A percentile compares a stretch with the other conserved stretches of the same genome.
Conservation (phyloP, 2,888 invertebrate species). For the Stenodema calcarata region DNA sequence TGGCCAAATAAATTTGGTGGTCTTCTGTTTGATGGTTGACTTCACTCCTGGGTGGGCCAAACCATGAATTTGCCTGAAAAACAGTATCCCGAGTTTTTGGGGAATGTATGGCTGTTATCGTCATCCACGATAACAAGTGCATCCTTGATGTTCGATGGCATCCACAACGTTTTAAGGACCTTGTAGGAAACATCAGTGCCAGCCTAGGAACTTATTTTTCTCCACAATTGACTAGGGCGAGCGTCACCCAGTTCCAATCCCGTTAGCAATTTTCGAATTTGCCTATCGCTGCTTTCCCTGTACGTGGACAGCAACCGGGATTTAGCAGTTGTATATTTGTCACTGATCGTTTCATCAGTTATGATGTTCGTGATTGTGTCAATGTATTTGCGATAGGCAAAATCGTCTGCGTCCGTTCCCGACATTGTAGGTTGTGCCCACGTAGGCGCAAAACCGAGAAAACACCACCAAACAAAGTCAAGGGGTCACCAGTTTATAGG, state of each 20-base stretch:
- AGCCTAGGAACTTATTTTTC: conserved; percentile 4
- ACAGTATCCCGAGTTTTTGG: too few relatives aligned
- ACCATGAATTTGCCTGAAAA: too few relatives aligned
- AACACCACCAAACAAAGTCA: too few relatives aligned
- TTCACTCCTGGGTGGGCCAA: too few relatives aligned
- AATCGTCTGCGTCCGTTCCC: neutral
- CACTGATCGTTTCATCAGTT: neutral
- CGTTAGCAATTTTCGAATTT: conserved; percentile 13
- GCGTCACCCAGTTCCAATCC: conserved; percentile 21
- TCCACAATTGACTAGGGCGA: conserved; percentile 26
- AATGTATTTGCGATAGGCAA: conserved; percentile 18
- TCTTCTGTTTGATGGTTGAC: too few relatives aligned
- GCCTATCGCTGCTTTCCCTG: conserved; percentile 15
- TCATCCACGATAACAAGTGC: neutral
- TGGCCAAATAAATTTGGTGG: too few relatives aligned
- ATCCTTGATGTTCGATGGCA: neutral
- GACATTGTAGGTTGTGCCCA: too few relatives aligned
- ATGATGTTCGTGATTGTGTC: conserved; percentile 13
- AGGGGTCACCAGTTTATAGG: too few relatives aligned
- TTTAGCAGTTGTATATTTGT: too few relatives aligned
- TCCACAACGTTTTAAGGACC: conserved; percentile 18
- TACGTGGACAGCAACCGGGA: neutral
- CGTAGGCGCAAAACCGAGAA: too few relatives aligned
- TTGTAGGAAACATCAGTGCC: conserved; percentile 21
- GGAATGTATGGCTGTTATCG: neutral